Conservation (phyloP, 2,797 vertebrate species). For the Fratercula arctica region DNA sequence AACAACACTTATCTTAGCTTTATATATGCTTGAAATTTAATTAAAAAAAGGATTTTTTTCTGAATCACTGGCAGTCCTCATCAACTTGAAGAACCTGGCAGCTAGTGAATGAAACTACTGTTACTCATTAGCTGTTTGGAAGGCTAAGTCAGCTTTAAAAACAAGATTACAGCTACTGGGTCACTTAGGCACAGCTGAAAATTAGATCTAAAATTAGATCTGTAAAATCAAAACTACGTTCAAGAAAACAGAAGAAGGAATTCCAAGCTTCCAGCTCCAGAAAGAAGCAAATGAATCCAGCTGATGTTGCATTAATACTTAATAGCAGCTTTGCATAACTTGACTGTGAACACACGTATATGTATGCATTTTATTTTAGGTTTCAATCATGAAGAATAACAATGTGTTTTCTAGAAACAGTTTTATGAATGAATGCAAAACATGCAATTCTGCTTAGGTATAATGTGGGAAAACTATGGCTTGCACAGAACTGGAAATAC, state of each 20-base stretch:
- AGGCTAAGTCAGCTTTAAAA: constrained; percentile 3
- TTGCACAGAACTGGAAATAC: neutral
- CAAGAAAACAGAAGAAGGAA: neutral
- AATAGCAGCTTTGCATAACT: neutral
- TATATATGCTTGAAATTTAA: neutral
- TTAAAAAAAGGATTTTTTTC: neutral
- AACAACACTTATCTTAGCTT: neutral
- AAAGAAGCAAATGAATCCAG: neutral
- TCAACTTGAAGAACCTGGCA: neutral
- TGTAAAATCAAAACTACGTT: neutral
- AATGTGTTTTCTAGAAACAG: neutral
- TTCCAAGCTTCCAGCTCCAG: neutral
- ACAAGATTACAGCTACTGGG: neutral
- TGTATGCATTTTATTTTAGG: neutral
- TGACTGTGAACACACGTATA: neutral
- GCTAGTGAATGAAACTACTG: neutral
- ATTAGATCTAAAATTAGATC: constrained; percentile 20
- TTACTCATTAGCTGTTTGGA: constrained; percentile 5
- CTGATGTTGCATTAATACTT: neutral
- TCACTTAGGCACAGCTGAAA: neutral
- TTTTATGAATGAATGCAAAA: neutral
- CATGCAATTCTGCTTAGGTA: neutral
- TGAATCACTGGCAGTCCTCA: neutral
- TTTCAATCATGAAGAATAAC: neutral
- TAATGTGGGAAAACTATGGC: neutral